These are phyloP conservation scores for Pachyuromys duprasi DNA, from an alignment of 2,797 vertebrate species.

Conservation along the genomic window DNA sequence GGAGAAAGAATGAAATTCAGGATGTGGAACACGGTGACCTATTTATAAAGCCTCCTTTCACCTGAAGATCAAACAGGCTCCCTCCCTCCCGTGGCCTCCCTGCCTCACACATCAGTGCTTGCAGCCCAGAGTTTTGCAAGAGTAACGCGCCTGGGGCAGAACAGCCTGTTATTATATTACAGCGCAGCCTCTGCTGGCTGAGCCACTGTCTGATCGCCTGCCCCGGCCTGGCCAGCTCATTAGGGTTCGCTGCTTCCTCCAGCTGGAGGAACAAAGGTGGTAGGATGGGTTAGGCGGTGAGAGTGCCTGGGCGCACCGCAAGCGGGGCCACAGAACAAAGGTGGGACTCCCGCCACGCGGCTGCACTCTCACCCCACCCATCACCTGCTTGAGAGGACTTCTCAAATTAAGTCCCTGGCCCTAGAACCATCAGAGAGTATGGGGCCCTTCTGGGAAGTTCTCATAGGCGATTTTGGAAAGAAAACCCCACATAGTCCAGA, in stretches of 20 bases:
- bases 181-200: background rate
- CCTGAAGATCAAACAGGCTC: slow-evolving; percentile 76
- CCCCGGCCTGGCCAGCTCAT: background rate
- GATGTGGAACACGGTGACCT: slow-evolving; percentile 79
- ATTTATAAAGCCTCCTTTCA: slow-evolving; percentile 82
- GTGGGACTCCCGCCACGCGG: background rate
- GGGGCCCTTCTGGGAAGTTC: slow-evolving; percentile 71
- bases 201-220: background rate
- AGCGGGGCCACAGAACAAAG: background rate
- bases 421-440: background rate
- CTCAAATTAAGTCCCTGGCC: background rate
- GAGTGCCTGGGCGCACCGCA: rapidly evolving
- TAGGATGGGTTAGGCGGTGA: background rate
- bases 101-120: background rate
- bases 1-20: slow-evolving; percentile 77
- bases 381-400: background rate
- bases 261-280: background rate
- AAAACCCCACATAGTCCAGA: slow-evolving; percentile 69
- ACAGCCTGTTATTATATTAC: background rate
- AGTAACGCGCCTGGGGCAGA: background rate
- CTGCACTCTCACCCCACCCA: rapidly evolving
- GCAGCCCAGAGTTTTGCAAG: slow-evolving; percentile 67
- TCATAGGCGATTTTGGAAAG: slow-evolving; percentile 60
- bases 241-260: background rate
- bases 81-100: background rate